Evolutionary conservation across 2,888 invertebrate species (phyloP), one percentile per base, ranked within the genome.

Genomic region (Julus scandinavius): DNA sequence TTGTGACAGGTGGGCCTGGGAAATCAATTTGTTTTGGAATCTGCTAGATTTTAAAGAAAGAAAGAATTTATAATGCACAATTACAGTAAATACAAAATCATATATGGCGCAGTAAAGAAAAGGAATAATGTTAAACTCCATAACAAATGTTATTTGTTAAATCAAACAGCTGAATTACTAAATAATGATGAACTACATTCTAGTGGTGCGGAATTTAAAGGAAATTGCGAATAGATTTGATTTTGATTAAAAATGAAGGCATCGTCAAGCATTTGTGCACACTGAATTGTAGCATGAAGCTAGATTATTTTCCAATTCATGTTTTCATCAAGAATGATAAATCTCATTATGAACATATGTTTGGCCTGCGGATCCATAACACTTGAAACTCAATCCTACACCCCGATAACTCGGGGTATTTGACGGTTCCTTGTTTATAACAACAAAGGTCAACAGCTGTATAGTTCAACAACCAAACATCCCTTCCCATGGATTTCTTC

Each of bases 371-470:
- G 58, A 6, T 17, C 58, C 3, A 5, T 63, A n/a, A 2, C n/a
- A 72, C 63, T 72, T 29, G 63, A 72, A 17, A n/a, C 20, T 17
- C 20, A 72, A 29, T 72, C 45, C 45, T 45, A 7, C 45, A 7
- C 45, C 54, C 20, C 63, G 9, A 7, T 72, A 72, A 63, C 63
- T n/a, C n/a, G 17, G 63, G n/a, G 17, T 63, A n/a, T 4, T 29
- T 9, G 9, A 20, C 63, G 6, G 7, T 29, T 72, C 7, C 63
- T 72, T 72, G 63, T 72, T 72, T 72, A 72, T 72, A 20, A 20
- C 20, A 17, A 29, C 63, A 72, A 72, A 72, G 63, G 63, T 72
- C 63, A 72, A 72, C 63, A 72, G 63, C 63, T 17, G 63, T 72
- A 20, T 4, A 72, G 63, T 17, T 72, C 63, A 72, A 72, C 20